A percentile compares a stretch with the other conserved stretches of the same genome.
Conservation (phyloP, 2,113 vertebrate genomes). For the Chunga burmeisteri region DNA sequence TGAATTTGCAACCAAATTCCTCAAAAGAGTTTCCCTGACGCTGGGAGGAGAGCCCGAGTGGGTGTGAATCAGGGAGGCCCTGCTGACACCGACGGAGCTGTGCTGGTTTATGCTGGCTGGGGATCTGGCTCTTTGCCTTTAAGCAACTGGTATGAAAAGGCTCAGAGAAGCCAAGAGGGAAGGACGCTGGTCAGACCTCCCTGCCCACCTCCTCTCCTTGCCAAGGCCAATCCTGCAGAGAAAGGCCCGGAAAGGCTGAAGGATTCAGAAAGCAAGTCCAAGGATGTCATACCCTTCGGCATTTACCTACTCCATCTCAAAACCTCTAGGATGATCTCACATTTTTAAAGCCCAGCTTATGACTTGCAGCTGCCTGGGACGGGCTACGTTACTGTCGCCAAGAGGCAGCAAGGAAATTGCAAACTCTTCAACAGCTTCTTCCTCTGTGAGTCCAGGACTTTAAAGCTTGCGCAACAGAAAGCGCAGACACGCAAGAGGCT, state of each 20-base stretch:
- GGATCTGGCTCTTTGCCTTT: slow-evolving; percentile 21
- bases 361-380: neutral
- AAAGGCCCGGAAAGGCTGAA: neutral
- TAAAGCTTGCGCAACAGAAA: neutral
- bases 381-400: neutral
- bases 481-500: neutral
- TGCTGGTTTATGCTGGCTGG: neutral
- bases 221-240: neutral
- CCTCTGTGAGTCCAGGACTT: fast-evolving
- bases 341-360: neutral
- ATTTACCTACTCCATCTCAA: neutral
- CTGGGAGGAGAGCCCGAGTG: neutral
- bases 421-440: neutral
- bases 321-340: slow-evolving; percentile 1
- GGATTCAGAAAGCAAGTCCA: neutral
- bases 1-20: slow-evolving; percentile 9
- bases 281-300: neutral
- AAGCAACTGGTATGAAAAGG: neutral
- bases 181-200: neutral
- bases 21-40: slow-evolving; percentile 7
- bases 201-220: neutral
- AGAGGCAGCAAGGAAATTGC: neutral
- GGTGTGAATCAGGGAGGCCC: neutral
- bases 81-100: neutral
- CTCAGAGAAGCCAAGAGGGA: neutral